Evolutionary conservation across 2,888 invertebrate genomes (phyloP).

Genomic region (Pantelozetes paolii): DNA sequence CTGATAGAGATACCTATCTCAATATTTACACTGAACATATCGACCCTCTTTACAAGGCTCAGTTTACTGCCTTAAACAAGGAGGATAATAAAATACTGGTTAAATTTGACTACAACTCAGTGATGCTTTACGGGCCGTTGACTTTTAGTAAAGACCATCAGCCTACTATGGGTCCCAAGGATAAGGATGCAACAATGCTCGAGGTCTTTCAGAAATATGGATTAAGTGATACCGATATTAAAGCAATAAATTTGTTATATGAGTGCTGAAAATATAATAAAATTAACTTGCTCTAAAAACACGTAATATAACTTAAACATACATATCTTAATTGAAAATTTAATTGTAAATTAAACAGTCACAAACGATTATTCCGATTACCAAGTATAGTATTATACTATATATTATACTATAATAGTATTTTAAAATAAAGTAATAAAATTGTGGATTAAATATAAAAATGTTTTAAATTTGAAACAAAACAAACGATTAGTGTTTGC

Average conservation of each 20-base stretch:
- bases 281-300: too few relatives aligned
- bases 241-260: conserved; percentile 46
- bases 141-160: conserved; percentile 44
- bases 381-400: too few relatives aligned
- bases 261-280: conserved; percentile 39
- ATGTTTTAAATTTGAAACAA: too few relatives aligned
- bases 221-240: conserved; percentile 44
- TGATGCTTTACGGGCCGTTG: conserved; percentile 47
- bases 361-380: too few relatives aligned
- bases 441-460: too few relatives aligned
- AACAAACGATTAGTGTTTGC: too few relatives aligned
- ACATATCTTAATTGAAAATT: too few relatives aligned
- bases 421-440: too few relatives aligned
- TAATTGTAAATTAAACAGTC: too few relatives aligned
- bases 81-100: conserved; percentile 42
- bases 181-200: conserved; percentile 38
- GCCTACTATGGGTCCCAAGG: conserved; percentile 42
- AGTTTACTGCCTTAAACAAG: conserved; percentile 43
- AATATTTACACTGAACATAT: too few relatives aligned
- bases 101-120: conserved; percentile 46
- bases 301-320: too few relatives aligned
- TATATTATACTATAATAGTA: too few relatives aligned
- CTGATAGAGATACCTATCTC: conserved; percentile 41
- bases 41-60: neutral
- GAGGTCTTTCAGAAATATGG: conserved; percentile 46